Evolutionary conservation across 2,797 vertebrate species (phyloP).

Genomic region (Champsocephalus esox): DNA sequence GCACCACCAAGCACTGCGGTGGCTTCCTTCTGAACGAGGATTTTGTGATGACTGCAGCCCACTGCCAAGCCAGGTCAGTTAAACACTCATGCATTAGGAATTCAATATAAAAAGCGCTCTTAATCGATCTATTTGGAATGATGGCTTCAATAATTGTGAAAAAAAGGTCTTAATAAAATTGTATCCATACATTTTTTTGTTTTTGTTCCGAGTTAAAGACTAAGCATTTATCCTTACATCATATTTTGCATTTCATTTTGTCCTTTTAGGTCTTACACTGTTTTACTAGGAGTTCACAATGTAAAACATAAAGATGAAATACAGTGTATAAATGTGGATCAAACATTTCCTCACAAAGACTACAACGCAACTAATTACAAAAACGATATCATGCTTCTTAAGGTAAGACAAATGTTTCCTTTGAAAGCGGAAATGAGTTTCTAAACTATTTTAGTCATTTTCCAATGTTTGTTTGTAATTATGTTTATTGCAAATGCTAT

Average conservation of each 20-base stretch:
- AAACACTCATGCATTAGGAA: not conserved
- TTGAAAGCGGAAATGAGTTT: not conserved
- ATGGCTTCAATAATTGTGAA: not conserved
- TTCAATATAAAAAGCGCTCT: too few relatives aligned
- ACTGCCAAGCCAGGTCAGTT: slow-evolving; percentile 65
- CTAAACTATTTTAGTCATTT: too few relatives aligned
- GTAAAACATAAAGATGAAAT: fast-evolving
- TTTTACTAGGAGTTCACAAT: slow-evolving; percentile 50
- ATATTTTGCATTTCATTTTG: not conserved
- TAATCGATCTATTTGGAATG: too few relatives aligned
- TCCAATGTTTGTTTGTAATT: not conserved
- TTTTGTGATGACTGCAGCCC: slow-evolving; percentile 77
- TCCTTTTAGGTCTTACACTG: slow-evolving; percentile 28
- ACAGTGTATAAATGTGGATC: not conserved
- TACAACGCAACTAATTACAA: fast-evolving
- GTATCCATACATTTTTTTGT: too few relatives aligned
- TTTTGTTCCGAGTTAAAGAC: not conserved
- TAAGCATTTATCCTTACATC: too few relatives aligned
- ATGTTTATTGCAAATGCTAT: not conserved
- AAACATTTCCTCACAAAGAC: not conserved
- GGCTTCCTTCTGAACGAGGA: slow-evolving; percentile 75
- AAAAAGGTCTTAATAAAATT: too few relatives aligned
- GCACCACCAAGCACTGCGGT: fast-evolving
- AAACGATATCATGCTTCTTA: slow-evolving; percentile 77
- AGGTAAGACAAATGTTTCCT: slow-evolving; percentile 54